Evolutionary conservation across 2,113 vertebrate species (phyloP), one percentile per base, ranked within the genome.

Genomic region (Stigmatopora argus): DNA sequence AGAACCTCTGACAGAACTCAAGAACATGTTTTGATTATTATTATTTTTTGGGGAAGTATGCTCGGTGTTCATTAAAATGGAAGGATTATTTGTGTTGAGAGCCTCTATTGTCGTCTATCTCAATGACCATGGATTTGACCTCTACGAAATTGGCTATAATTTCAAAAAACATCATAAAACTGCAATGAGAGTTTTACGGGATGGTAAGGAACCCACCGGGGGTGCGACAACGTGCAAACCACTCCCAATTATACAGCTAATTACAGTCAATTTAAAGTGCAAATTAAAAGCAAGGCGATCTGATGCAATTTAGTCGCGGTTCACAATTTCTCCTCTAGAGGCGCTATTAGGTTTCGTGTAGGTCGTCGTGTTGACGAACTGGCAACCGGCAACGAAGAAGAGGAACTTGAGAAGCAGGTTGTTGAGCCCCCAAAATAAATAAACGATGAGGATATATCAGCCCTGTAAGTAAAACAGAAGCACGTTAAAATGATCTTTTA

Each of bases 11-110:
- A 53, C 51, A 12, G 13, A 21, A 15, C 13, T 9, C n/a, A 9
- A 52, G 49, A 5, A 55, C 35, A 38, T 38, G 35, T 38, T 26
- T 26, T n/a, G n/a, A 14, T 26, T 55, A 70, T 63, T 93, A 85
- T 93, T 89, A 91, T 90, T 58, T 46, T 59, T 56, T 23, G 26
- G 38, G 6, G 91, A 84, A 79, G 78, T 92, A 84, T 71, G 86
- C 89, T 94, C 93, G 92, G 91, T 93, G 92, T 95, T 95, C 92
- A 96, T 95, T 95, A 89, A 91, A 90, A 80, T 86, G 72, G 74
- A 84, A 74, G 75, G 66, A 78, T 75, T 72, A 38, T 38, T 38
- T 38, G 35, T 38, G 7, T 38, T 5, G 35, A 38, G 35, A 38
- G 35, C 35, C 4, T 38, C 35, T 38, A 38, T 38, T 5, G 35